These are phyloP conservation scores for Acheta domesticus DNA, from an alignment of 2,888 invertebrate genomes.

Conservation along the genomic window DNA sequence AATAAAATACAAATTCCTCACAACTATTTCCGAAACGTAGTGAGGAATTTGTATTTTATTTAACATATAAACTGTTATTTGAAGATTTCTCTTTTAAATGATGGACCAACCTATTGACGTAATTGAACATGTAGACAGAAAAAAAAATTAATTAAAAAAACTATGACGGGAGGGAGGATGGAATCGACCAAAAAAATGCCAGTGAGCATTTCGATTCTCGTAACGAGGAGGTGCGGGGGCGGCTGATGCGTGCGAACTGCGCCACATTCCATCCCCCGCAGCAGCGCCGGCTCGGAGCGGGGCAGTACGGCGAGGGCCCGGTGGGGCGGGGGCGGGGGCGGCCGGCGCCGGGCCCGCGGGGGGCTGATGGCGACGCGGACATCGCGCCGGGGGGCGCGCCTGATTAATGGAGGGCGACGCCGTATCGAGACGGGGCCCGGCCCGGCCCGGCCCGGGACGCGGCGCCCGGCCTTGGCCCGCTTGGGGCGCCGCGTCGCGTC, in stretches of 20 bases:
- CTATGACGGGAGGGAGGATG: no score
- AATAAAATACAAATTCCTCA: no score
- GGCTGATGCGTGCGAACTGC: neutral
- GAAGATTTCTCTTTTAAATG: no score
- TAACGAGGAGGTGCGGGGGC: neutral
- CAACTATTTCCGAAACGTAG: no score
- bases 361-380: constrained; percentile 18
- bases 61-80: no score
- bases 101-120: no score
- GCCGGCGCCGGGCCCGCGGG: neutral
- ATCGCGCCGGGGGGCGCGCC: neutral
- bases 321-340: neutral
- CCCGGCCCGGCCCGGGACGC: neutral
- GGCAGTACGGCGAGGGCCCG: neutral
- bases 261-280: neutral
- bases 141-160: no score
- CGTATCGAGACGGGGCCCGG: neutral
- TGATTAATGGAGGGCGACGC: constrained; percentile 18
- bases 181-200: no score
- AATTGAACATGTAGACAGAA: no score
- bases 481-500: no score
- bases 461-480: neutral
- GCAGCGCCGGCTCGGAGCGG: neutral
- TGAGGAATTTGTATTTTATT: no score
- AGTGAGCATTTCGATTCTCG: neutral